Evolutionary conservation across 2,797 vertebrate genomes (phyloP).

Genomic region (Malacoraja senta): DNA sequence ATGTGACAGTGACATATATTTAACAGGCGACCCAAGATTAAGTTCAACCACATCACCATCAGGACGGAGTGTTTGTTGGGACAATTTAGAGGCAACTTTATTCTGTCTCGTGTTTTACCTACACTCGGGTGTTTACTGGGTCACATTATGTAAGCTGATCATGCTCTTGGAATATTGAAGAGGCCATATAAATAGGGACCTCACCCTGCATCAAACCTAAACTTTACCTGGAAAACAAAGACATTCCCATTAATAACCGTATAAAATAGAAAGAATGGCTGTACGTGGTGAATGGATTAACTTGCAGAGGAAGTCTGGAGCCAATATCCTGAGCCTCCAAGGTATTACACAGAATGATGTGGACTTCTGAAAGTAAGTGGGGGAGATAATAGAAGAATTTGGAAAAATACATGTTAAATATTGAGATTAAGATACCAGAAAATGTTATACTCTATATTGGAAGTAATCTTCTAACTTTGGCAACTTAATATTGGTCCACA

Average conservation of each 20-base stretch:
- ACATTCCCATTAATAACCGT: neutral
- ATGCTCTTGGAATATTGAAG: neutral
- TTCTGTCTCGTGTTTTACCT: neutral
- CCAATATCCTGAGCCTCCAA: slow-evolving; percentile 11
- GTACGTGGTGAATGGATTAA: neutral
- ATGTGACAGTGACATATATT: no score
- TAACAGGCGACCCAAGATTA: no score
- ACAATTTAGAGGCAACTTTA: neutral
- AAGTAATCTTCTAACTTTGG: neutral
- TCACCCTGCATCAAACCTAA: neutral
- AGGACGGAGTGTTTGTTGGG: neutral
- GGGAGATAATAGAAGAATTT: neutral
- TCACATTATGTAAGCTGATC: neutral
- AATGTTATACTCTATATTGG: neutral
- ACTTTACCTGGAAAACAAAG: neutral
- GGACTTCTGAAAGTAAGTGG: neutral
- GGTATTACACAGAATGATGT: neutral
- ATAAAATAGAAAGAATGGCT: neutral
- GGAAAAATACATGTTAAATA: neutral
- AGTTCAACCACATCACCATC: neutral
- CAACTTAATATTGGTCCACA: neutral
- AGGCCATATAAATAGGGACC: neutral
- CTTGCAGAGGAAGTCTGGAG: neutral
- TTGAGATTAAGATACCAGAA: neutral
- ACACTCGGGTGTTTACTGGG: neutral